These are phyloP conservation scores for Microctonus brassicae DNA, from an alignment of 2,888 invertebrate species.

Conservation along the genomic window DNA sequence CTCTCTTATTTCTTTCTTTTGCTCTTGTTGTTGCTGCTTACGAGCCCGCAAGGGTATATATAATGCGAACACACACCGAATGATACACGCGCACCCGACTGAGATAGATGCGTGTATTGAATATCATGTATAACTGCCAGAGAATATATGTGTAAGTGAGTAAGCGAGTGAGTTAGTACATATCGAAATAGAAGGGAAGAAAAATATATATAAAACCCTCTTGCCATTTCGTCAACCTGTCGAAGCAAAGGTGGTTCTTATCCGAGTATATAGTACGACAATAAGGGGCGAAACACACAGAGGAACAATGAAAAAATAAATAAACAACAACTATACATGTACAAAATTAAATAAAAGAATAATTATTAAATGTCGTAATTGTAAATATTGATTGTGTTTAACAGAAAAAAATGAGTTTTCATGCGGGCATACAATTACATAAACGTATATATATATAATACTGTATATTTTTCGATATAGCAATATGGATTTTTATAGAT, in stretches of 20 bases:
- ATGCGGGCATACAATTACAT: too few relatives aligned
- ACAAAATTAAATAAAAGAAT: background rate
- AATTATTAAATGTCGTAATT: too few relatives aligned
- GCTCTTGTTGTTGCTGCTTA: background rate
- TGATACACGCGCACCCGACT: background rate
- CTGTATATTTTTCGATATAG: too few relatives aligned
- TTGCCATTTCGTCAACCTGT: conserved; percentile 33
- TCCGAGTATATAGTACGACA: conserved; percentile 23
- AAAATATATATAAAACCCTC: conserved; percentile 21
- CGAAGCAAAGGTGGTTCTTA: conserved; percentile 28
- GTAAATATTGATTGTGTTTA: too few relatives aligned
- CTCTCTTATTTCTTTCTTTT: background rate
- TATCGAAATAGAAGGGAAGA: background rate
- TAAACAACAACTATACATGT: background rate
- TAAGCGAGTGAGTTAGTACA: background rate
- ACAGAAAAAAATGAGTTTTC: too few relatives aligned
- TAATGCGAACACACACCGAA: background rate
- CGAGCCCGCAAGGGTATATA: background rate
- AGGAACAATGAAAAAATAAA: conserved; percentile 2
- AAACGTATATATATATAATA: too few relatives aligned
- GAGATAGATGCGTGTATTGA: background rate
- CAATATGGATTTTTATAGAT: too few relatives aligned
- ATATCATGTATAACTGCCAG: background rate
- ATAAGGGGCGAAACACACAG: background rate
- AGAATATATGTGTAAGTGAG: background rate